phyloP scores from a whole-genome alignment of 2,113 vertebrate species.

The Atlantisia rogersi region DNA sequence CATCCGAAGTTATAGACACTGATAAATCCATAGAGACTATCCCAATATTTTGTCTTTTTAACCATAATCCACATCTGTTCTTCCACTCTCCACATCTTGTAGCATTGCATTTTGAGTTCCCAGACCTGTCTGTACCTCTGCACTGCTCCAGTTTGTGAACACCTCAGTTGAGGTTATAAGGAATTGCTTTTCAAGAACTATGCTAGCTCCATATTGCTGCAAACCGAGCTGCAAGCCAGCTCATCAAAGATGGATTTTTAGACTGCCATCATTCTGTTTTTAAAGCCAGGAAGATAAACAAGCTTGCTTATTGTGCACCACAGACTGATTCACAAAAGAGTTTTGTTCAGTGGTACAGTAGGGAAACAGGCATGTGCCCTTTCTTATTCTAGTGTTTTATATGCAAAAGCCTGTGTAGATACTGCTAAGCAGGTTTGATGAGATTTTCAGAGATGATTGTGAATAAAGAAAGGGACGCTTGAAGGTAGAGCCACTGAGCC shows the following conservation, averaged over 20 bases:
- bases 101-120: background rate
- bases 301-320: background rate
- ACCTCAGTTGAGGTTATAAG: background rate
- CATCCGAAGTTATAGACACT: background rate
- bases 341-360: background rate
- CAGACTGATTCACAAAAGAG: background rate
- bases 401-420: background rate
- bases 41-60: background rate
- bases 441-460: background rate
- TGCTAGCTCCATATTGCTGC: background rate
- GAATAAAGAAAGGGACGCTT: background rate
- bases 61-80: background rate
- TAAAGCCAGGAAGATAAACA: background rate
- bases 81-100: background rate
- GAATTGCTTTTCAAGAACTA: background rate
- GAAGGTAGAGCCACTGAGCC: background rate
- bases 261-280: background rate
- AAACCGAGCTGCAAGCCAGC: background rate
- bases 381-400: background rate
- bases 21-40: background rate
- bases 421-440: background rate
- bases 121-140: background rate
- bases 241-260: background rate
- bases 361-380: background rate
- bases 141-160: background rate